These are phyloP conservation scores for Panopea generosa DNA, from an alignment of 2,888 invertebrate genomes.

Conservation along the genomic window DNA sequence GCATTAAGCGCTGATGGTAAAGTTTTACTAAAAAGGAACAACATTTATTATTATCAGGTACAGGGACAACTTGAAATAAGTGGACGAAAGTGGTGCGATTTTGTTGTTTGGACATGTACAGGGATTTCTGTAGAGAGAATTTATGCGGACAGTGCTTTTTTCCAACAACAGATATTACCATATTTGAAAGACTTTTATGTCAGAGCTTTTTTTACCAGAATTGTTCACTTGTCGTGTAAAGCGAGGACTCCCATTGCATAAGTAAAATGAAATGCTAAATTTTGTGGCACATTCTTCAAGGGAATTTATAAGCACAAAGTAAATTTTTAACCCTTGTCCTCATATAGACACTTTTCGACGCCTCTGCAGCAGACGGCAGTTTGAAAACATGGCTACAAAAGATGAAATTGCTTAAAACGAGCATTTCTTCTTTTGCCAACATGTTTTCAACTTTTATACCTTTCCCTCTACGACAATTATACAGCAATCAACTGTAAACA, in stretches of 20 bases:
- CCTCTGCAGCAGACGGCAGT: no score
- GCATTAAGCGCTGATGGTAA: background rate
- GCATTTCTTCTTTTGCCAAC: background rate
- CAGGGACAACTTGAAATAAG: conserved; percentile 56
- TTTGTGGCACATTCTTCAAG: background rate
- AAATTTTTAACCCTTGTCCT: no score
- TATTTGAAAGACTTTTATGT: conserved; percentile 34
- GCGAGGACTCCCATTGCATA: conserved; percentile 3
- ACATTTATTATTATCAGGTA: conserved; percentile 53
- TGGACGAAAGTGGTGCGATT: conserved; percentile 55
- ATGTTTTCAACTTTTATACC: no score
- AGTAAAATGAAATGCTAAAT: background rate
- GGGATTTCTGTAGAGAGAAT: conserved; percentile 52
- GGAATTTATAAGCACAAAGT: background rate
- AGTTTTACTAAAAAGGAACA: conserved; percentile 20
- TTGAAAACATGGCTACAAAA: no score
- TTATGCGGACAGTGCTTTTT: conserved; percentile 15
- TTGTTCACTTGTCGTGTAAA: conserved; percentile 5
- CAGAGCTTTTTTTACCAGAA: conserved; percentile 8
- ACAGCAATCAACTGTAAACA: no score
- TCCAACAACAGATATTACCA: conserved; percentile 13
- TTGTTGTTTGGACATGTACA: conserved; percentile 52
- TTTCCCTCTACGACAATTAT: no score
- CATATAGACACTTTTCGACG: no score
- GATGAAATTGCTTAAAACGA: no score